A percentile compares a stretch with the other conserved stretches of the same genome.
phyloP scores from a whole-genome alignment of 1,140 invertebrate species.

The Orchestia grillus region DNA sequence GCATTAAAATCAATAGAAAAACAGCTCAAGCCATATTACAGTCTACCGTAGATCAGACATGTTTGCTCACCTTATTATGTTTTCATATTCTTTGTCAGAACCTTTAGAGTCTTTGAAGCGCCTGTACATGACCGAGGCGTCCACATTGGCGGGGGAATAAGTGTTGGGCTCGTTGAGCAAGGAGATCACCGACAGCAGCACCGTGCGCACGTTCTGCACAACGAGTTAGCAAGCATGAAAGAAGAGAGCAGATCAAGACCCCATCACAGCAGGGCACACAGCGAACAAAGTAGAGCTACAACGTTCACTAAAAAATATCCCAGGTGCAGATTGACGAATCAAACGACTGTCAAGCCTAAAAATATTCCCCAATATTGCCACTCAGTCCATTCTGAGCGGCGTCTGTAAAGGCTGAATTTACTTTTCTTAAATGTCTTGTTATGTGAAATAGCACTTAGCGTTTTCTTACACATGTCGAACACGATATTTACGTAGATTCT shows the following conservation, averaged over 20 bases:
- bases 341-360: not conserved
- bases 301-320: not conserved
- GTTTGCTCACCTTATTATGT: conserved; percentile 90
- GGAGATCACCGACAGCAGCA: conserved; percentile 97
- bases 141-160: conserved; percentile 98
- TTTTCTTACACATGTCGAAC: not conserved
- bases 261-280: not conserved
- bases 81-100: conserved; percentile 99
- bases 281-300: not conserved
- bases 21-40: too few species aligned
- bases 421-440: not conserved
- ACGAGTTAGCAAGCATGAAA: not conserved
- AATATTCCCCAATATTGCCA: not conserved
- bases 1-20: too few species aligned
- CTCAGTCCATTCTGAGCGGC: not conserved
- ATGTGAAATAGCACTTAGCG: not conserved
- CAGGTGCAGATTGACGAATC: not conserved
- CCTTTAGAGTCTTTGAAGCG: conserved; percentile 98
- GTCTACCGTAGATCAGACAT: not conserved
- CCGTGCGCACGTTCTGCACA: conserved; percentile 76
- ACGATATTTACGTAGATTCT: not conserved
- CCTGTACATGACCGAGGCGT: conserved; percentile 99
- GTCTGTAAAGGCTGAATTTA: not conserved
- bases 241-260: not conserved
- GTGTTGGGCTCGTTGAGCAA: conserved; percentile 99